Base-by-base conservation (phyloP, 1,140 invertebrate species). In the Meloidogyne chitwoodi region DNA sequence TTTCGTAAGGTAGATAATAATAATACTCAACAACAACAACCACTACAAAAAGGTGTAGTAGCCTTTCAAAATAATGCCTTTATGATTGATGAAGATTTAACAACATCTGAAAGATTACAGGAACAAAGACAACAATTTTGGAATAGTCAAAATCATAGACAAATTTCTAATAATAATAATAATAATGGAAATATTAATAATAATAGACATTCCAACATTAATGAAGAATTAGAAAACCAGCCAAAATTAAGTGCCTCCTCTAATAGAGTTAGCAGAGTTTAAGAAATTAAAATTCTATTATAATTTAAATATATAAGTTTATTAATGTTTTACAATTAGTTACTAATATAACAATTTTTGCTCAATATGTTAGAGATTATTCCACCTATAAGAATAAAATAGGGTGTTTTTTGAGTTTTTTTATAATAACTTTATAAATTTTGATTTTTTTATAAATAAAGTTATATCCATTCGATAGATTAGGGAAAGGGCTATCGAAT, bases 191-290 rank as follows among this genome's bases (percentile, higher is more conserved):
- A 48, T 48, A 2, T 19, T 19, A 16, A 19, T 19, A 22, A 38
- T 62, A 48, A 31, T 1, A 61, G 61, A 12, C 16, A 71, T 44
- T 24, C 38, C 6, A 14, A 22, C 16, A 38, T 38, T 16, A 41
- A 44, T 27, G 41, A 29, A 48, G 29, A 44, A 11, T 38, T 10
- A 38, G 34, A 38, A 38, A 4, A 4, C 34, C 38, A 63, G 63
- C 41, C 22, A n/a, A 56, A n/a, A 63, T 72, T 72, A 26, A 22
- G 70, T 14, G 44, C 34, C 2, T 72, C 70, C n/a, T 72, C 70
- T 14, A n/a, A n/a, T n/a, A 38, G 48, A 24, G 44, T 72, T n/a
- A 72, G 70, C 48, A 38, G 70, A 72, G 70, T 72, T 12, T 72
- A 56, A 69, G n/a, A 65, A 65, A 1, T 14, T 19, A 14, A 14